These are phyloP conservation scores for Pygathrix nemaeus DNA, from an alignment of 2,113 vertebrate species.

Conservation along the genomic window DNA sequence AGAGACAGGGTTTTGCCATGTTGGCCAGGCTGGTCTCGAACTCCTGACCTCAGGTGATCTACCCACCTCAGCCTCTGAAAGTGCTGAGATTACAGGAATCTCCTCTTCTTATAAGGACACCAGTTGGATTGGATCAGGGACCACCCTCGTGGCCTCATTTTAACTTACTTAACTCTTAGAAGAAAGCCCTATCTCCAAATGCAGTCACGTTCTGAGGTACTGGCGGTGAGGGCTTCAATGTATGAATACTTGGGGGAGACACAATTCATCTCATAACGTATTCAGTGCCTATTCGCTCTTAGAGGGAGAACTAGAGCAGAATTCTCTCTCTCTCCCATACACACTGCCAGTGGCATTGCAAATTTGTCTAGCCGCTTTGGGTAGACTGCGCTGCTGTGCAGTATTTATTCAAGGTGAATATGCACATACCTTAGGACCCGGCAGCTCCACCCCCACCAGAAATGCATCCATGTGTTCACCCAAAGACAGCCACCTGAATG, in stretches of 20 bases:
- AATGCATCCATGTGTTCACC: not conserved
- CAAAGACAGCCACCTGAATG: not conserved
- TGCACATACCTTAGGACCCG: not conserved
- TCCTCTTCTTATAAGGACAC: not conserved
- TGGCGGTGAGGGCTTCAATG: not conserved
- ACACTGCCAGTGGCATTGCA: not conserved
- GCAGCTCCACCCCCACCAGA: not conserved
- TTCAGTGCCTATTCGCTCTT: not conserved
- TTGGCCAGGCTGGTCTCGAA: too few relatives aligned
- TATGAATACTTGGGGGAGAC: not conserved
- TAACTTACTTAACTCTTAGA: not conserved
- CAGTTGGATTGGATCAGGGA: too few relatives aligned
- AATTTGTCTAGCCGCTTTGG: not conserved
- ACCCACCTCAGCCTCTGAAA: too few relatives aligned
- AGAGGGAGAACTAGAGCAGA: fast-evolving
- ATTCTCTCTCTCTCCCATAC: not conserved
- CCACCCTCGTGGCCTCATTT: not conserved
- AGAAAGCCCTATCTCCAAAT: not conserved
- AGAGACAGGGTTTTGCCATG: too few relatives aligned
- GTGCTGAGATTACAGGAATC: too few relatives aligned
- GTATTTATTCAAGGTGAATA: not conserved
- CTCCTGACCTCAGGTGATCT: too few relatives aligned
- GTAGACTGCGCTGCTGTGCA: not conserved
- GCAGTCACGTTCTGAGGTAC: not conserved
- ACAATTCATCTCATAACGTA: not conserved